Evolutionary conservation across 2,797 vertebrate species (phyloP).

Genomic region (Graptemys geographica): DNA sequence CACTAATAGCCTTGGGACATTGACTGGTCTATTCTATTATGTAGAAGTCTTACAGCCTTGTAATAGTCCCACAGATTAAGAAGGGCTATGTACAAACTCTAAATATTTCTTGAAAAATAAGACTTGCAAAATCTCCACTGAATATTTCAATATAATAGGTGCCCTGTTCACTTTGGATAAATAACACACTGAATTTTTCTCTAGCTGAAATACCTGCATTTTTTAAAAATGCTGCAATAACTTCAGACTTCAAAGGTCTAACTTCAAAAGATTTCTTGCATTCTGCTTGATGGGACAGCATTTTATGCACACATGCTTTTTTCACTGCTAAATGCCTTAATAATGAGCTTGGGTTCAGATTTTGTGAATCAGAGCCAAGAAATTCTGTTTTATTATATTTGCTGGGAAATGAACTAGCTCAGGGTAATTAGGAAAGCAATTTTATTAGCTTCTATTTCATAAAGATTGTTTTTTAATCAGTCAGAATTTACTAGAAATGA

Average conservation of each 20-base stretch:
- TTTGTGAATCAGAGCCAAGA: slow-evolving; percentile 88
- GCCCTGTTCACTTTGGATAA: slow-evolving; percentile 77
- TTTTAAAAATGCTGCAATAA: slow-evolving; percentile 79
- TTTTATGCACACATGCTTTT: slow-evolving; percentile 84
- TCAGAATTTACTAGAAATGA: slow-evolving; percentile 88
- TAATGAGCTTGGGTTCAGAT: slow-evolving; percentile 87
- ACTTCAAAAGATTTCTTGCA: slow-evolving; percentile 86
- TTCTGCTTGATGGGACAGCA: slow-evolving; percentile 85
- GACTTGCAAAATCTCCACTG: slow-evolving; percentile 73
- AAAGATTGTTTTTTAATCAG: slow-evolving; percentile 89
- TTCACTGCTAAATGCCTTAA: slow-evolving; percentile 85
- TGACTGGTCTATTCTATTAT: slow-evolving; percentile 76
- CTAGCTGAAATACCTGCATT: slow-evolving; percentile 81
- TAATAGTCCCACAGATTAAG: slow-evolving; percentile 79
- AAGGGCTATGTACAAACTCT: slow-evolving; percentile 69
- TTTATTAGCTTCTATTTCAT: slow-evolving; percentile 90
- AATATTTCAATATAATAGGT: slow-evolving; percentile 73
- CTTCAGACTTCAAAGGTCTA: slow-evolving; percentile 85
- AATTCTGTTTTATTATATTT: slow-evolving; percentile 88
- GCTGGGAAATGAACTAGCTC: slow-evolving; percentile 88
- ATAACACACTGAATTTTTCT: slow-evolving; percentile 74
- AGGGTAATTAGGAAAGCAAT: slow-evolving; percentile 88
- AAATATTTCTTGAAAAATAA: slow-evolving; percentile 83
- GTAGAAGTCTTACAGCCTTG: slow-evolving; percentile 72
- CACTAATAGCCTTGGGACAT: slow-evolving; percentile 80